phyloP scores from a whole-genome alignment of 1,140 invertebrate species.

The Nebria ingens region DNA sequence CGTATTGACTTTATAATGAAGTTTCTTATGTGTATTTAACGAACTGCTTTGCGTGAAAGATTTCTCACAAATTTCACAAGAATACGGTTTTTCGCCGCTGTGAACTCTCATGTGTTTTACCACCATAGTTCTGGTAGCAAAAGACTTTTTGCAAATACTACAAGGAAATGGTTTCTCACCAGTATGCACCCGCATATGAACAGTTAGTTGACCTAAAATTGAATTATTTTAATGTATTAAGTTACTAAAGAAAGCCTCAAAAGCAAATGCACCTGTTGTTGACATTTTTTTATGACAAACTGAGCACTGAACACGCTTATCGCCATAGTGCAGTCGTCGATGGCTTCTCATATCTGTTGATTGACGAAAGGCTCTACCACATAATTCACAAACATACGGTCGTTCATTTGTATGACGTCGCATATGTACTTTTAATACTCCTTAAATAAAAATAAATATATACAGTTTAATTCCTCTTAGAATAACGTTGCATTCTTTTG shows the following conservation, averaged over 20 bases:
- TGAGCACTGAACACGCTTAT: constrained; percentile 17
- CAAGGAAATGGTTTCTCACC: constrained; percentile 22
- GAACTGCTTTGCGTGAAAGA: constrained; percentile 20
- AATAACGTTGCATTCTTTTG: background rate
- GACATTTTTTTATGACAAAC: constrained; percentile 21
- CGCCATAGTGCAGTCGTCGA: constrained; percentile 16
- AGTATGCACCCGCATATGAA: constrained; percentile 21
- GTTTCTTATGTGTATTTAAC: constrained; percentile 18
- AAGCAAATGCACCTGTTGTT: constrained; percentile 16
- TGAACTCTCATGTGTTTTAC: constrained; percentile 21
- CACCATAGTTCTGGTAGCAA: constrained; percentile 18
- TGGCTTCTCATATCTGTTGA: constrained; percentile 21
- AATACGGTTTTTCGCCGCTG: constrained; percentile 20
- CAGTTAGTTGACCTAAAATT: constrained; percentile 17
- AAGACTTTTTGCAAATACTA: constrained; percentile 17
- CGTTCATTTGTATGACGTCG: constrained; percentile 47
- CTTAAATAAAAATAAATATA: constrained; percentile 15
- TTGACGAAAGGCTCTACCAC: constrained; percentile 44
- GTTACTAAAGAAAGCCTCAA: background rate
- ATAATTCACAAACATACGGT: constrained; percentile 48
- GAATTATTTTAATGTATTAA: background rate
- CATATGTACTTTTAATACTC: constrained; percentile 31
- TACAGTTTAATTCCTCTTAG: background rate
- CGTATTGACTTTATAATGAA: no score
- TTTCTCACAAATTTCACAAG: constrained; percentile 17